These are phyloP conservation scores for Nebria salina DNA, from an alignment of 2,888 invertebrate genomes.

Conservation along the genomic window DNA sequence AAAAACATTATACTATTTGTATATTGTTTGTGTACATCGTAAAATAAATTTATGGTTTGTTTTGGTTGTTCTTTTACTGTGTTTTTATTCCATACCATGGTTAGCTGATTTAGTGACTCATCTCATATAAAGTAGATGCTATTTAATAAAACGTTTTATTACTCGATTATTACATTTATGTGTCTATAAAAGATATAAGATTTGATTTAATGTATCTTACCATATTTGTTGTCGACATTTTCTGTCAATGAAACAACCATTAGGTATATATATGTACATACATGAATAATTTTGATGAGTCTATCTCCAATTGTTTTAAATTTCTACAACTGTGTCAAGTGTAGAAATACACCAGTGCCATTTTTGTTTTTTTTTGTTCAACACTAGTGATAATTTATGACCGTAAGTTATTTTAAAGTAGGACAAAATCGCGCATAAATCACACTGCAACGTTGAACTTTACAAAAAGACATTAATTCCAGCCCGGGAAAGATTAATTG, in stretches of 20 bases:
- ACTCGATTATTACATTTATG: constrained; percentile 32
- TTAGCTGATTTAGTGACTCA: constrained; percentile 43
- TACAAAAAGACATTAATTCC: constrained; percentile 38
- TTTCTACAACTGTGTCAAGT: neutral
- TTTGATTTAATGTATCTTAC: constrained; percentile 16
- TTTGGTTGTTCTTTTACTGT: constrained; percentile 34
- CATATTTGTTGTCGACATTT: neutral
- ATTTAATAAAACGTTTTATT: constrained; percentile 37
- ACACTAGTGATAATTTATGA: neutral
- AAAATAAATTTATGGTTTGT: constrained; percentile 45
- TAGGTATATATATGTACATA: neutral
- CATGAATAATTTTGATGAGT: neutral
- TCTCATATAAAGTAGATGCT: constrained; percentile 28
- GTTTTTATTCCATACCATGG: constrained; percentile 26
- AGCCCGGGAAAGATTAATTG: constrained; percentile 35
- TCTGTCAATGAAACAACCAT: neutral
- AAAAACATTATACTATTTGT: constrained; percentile 50
- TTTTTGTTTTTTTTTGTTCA: neutral
- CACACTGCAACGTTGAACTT: constrained; percentile 42
- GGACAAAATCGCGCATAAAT: constrained; percentile 12
- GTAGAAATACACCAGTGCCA: neutral
- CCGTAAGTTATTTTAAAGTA: constrained; percentile 27
- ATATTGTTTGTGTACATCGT: constrained; percentile 50
- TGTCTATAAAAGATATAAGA: constrained; percentile 13
- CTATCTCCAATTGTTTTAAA: neutral